Percentiles rank a stretch among this genome's conserved stretches.
These are phyloP conservation scores for Thymelicus acteon DNA, from an alignment of 2,888 invertebrate genomes.

Conservation along the genomic window DNA sequence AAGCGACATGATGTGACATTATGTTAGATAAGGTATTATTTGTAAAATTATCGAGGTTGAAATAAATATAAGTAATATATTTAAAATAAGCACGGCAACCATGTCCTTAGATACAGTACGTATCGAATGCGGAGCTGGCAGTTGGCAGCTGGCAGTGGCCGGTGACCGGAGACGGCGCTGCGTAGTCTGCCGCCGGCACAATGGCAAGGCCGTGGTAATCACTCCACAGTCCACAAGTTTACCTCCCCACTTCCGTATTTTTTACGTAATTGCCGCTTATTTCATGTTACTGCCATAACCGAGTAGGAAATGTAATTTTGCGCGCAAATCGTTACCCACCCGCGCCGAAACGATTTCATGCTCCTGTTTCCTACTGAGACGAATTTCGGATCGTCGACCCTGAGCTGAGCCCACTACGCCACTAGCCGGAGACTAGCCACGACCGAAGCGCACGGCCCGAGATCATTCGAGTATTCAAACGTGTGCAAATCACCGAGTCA, in stretches of 20 bases:
- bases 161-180: constrained; percentile 58
- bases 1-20: background rate
- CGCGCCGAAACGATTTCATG: constrained; percentile 19
- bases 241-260: constrained; percentile 53
- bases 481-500: background rate
- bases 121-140: constrained; percentile 46
- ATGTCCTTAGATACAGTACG: constrained; percentile 19
- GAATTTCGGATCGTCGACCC: constrained; percentile 36
- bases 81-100: background rate
- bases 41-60: background rate
- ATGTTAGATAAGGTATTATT: background rate
- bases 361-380: constrained; percentile 26
- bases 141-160: constrained; percentile 45
- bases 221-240: constrained; percentile 52
- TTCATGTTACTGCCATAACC: constrained; percentile 19
- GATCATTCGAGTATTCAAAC: constrained; percentile 14
- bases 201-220: constrained; percentile 62
- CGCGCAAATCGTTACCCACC: constrained; percentile 19
- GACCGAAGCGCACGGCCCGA: constrained; percentile 30
- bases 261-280: constrained; percentile 35
- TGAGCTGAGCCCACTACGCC: constrained; percentile 13
- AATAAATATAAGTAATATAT: background rate
- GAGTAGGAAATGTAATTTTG: constrained; percentile 22
- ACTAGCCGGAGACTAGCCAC: background rate
- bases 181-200: constrained; percentile 49